Percentiles rank a stretch among this genome's conserved stretches.
Conservation (phyloP, 2,113 vertebrate genomes). For the Microtus pennsylvanicus region DNA sequence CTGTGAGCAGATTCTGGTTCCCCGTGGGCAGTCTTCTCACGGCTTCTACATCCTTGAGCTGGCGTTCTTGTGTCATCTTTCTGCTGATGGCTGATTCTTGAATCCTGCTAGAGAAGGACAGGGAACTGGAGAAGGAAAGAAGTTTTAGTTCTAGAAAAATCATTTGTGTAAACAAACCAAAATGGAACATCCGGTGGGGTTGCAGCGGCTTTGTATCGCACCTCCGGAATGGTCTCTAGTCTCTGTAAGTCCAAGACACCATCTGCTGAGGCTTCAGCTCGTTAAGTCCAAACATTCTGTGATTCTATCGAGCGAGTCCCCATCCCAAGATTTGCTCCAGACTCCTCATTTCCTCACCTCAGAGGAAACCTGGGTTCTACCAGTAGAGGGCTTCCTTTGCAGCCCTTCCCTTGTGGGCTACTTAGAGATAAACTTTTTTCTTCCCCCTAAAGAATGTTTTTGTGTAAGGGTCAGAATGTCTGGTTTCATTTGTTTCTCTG, state of each 20-base stretch:
- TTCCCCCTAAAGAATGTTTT: neutral
- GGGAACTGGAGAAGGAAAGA: neutral
- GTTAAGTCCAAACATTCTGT: neutral
- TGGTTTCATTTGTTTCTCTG: conserved; percentile 28
- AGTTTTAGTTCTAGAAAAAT: neutral
- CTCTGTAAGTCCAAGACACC: neutral
- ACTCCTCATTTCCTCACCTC: neutral
- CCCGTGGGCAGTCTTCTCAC: neutral
- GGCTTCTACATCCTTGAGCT: neutral
- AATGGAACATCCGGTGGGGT: neutral
- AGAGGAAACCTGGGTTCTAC: neutral
- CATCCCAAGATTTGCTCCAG: neutral
- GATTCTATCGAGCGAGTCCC: neutral
- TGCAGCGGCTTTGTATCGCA: neutral
- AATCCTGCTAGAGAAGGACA: neutral
- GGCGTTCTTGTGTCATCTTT: neutral
- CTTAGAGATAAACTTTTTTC: neutral
- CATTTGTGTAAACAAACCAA: conserved; percentile 9
- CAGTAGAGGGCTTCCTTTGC: neutral
- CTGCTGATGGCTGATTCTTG: neutral
- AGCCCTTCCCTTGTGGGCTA: neutral
- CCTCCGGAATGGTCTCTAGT: neutral
- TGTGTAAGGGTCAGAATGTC: neutral
- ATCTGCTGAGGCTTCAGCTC: neutral
- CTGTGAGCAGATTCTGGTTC: neutral